Evolutionary conservation across 2,888 invertebrate genomes (phyloP), one percentile per base, ranked within the genome.

Genomic region (Megaustenia siamemsis): DNA sequence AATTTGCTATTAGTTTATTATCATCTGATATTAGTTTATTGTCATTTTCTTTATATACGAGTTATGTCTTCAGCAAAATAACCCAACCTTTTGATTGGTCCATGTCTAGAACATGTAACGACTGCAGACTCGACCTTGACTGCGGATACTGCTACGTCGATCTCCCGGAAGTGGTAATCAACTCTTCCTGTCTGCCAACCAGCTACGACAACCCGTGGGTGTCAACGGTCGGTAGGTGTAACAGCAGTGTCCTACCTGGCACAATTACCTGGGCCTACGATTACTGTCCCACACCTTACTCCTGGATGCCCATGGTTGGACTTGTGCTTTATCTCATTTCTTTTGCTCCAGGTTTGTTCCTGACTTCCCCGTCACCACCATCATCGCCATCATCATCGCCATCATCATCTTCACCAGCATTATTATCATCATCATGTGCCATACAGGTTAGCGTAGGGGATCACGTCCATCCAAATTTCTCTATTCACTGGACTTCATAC

Each of bases 71-170:
- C 18, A 12, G 10, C 10, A 49, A 49, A 49, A 12, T 8, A 12
- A 12, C n/a, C n/a, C n/a, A n/a, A n/a, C 28, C 12, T 66, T 28
- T 66, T n/a, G n/a, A 1, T 66, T 66, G n/a, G 2, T 28, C 32
- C 32, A 10, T 4, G 5, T 87, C 10, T 86, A 93, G 93, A 53
- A 92, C 92, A 24, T 95, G 95, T 88, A 92, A 94, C 86, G 90
- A 91, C 56, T 95, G 95, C 89, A 94, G 94, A 81, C 90, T 92
- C 68, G 93, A 93, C 83, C 89, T 92, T 32, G 89, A 91, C 40
- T 95, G 95, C 89, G 95, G 95, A 1, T 95, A 94, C 89, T 95
- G 95, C 88, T 95, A 92, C 87, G 86, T 89, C 10, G 92, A 92
- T 81, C 83, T 73, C 32, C 86, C 82, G 4, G 81, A 86, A 28